Evolutionary conservation across 2,113 vertebrate species (phyloP), one percentile per base, ranked within the genome.

Genomic region (Onychostruthus taczanowskii): DNA sequence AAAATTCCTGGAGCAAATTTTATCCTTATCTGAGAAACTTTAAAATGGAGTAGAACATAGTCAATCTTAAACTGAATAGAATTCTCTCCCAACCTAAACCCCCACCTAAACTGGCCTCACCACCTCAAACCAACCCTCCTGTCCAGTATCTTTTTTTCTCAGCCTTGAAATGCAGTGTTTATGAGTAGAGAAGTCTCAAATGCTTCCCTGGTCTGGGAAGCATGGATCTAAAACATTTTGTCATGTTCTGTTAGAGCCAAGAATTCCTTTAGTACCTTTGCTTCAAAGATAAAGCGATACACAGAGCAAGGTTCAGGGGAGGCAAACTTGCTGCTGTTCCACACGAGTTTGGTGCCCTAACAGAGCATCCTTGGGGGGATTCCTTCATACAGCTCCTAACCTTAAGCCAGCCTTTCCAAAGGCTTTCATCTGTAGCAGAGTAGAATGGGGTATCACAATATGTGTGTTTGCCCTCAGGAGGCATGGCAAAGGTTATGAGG

Each of bases 401-500:
- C 95, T 97, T 95, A 90, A 96, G 66, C 41, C 43, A 82, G 55
- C 59, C 75, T 96, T 97, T 96, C 56, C 74, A 79, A 93, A 95
- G 93, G 82, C 93, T 98, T 97, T 97, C 35, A 85, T 94, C 75
- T 68, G 31, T 16, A 93, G 89, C 28, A 86, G 90, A 93, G 90
- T 23, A 86, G 93, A 96, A 94, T 27, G 72, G 76, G 66, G 33
- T 90, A 94, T 88, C 95, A 82, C 59, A 89, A 90, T 97, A 84
- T 52, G 92, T 95, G 91, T 96, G 89, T 94, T 97, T 96, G 87
- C 94, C 94, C 95, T 91, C 95, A 70, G 76, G 88, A 95, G 96
- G 92, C 92, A 68, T n/a, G 75, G 82, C 72, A 97, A 96, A 97
- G 89, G 94, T 97, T 97, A 96, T 91, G 69, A 94, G 89, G 75